Percentiles rank a stretch among this genome's conserved stretches.
phyloP scores from a whole-genome alignment of 2,797 vertebrate genomes.

The Cuculus canorus region DNA sequence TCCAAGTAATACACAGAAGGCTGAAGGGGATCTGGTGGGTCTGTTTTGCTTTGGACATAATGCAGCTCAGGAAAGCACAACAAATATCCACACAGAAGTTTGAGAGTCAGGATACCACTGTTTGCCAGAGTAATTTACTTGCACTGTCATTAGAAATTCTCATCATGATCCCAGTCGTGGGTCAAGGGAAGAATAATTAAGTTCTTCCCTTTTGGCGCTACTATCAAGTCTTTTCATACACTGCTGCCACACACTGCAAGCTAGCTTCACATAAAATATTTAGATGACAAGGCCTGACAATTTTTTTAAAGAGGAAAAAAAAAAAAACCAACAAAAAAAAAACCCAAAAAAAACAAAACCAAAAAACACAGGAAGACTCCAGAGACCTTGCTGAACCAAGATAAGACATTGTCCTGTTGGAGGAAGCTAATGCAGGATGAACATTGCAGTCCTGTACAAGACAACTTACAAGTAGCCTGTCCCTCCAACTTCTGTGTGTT shows the following conservation, averaged over 20 bases:
- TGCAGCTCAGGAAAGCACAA: rapidly evolving
- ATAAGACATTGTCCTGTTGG: neutral
- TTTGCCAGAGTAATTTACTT: neutral
- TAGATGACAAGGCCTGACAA: neutral
- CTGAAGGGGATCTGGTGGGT: neutral
- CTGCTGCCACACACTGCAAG: neutral
- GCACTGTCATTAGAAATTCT: neutral
- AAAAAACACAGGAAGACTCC: slow-evolving; percentile 5
- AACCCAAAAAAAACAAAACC: too few relatives aligned
- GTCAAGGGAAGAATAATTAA: neutral
- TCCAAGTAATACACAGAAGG: neutral
- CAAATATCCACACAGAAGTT: neutral
- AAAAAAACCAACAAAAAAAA: neutral
- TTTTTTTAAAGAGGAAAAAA: neutral
- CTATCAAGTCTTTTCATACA: neutral
- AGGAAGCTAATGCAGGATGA: neutral
- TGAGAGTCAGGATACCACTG: neutral
- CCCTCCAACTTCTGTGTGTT: neutral
- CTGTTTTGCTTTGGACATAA: neutral
- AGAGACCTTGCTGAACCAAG: neutral
- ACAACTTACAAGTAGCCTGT: neutral
- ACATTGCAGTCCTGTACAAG: neutral
- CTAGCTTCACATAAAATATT: neutral
- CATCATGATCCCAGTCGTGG: neutral
- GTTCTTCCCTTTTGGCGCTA: neutral